Percentiles rank a stretch among this genome's conserved stretches.
These are phyloP conservation scores for Syngnathoides biaculeatus DNA, from an alignment of 2,113 vertebrate species.

Conservation along the genomic window DNA sequence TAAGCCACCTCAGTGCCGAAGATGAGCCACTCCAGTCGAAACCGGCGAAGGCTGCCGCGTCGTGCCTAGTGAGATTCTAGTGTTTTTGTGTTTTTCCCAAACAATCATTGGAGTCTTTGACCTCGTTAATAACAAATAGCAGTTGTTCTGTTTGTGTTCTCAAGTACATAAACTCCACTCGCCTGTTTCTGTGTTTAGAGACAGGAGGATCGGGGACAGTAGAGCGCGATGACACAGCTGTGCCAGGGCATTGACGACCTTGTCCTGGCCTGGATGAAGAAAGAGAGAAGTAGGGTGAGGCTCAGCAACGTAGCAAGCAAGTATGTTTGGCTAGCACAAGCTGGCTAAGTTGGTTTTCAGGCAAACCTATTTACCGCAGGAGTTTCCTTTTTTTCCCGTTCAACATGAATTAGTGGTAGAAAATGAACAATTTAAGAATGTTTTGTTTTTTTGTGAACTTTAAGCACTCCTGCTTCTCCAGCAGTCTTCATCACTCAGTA, in stretches of 20 bases:
- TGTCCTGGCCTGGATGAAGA: conserved; percentile 55
- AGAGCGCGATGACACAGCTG: conserved; percentile 71
- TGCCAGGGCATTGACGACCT: conserved; percentile 70
- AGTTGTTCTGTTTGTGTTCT: background rate
- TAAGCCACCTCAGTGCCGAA: no score
- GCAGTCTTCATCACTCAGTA: conserved; percentile 58
- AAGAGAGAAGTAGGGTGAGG: conserved; percentile 27
- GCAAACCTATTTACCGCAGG: conserved; percentile 55
- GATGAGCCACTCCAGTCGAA: no score
- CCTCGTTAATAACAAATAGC: conserved; percentile 2
- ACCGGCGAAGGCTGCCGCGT: no score
- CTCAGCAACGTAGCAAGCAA: conserved; percentile 9
- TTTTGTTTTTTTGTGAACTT: conserved; percentile 63
- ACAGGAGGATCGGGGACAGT: conserved; percentile 75
- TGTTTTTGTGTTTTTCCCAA: background rate
- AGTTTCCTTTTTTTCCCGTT: conserved; percentile 49
- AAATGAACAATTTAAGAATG: conserved; percentile 58
- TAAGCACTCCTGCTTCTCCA: conserved; percentile 67
- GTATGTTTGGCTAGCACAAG: conserved; percentile 27
- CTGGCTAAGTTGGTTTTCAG: conserved; percentile 49
- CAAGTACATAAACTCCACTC: conserved; percentile 17
- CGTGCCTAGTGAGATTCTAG: background rate
- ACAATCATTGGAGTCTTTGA: background rate
- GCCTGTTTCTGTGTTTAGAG: conserved; percentile 64
- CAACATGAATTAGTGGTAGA: conserved; percentile 55